Conservation (phyloP, 1,140 invertebrate species). For the Heliconius himera region DNA sequence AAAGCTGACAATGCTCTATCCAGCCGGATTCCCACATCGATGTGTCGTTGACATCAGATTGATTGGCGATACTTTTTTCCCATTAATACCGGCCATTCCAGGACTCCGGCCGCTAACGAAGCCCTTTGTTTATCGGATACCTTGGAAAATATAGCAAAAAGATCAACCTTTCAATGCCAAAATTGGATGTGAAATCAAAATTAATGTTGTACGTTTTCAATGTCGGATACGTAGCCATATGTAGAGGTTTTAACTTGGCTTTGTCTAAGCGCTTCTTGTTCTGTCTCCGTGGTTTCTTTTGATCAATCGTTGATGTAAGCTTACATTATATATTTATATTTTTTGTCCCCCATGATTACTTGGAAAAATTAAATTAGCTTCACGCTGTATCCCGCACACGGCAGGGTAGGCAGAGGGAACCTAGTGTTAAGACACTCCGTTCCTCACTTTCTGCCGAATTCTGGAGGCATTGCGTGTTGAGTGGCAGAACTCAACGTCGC, state of each 20-base stretch:
- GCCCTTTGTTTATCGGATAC: slow-evolving; percentile 54
- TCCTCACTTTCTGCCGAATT: no score
- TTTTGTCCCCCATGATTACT: background rate
- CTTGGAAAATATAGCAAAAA: slow-evolving; percentile 52
- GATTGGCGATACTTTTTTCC: slow-evolving; percentile 61
- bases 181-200: slow-evolving; percentile 36
- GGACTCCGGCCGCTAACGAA: slow-evolving; percentile 54
- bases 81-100: slow-evolving; percentile 61
- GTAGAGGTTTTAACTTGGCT: slow-evolving; percentile 6
- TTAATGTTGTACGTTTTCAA: slow-evolving; percentile 28
- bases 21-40: slow-evolving; percentile 70
- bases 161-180: slow-evolving; percentile 25
- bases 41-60: slow-evolving; percentile 67
- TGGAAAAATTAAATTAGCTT: no score
- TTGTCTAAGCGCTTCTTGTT: background rate
- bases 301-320: background rate
- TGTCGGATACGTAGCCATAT: slow-evolving; percentile 23
- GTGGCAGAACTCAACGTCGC: no score
- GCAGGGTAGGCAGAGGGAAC: no score
- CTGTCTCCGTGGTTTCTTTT: background rate
- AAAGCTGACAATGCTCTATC: slow-evolving; percentile 66
- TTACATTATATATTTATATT: background rate
- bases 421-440: no score
- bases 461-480: no score
- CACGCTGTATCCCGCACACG: no score